These are phyloP conservation scores for Copidosoma aretas DNA, from an alignment of 2,888 invertebrate genomes.

Conservation along the genomic window DNA sequence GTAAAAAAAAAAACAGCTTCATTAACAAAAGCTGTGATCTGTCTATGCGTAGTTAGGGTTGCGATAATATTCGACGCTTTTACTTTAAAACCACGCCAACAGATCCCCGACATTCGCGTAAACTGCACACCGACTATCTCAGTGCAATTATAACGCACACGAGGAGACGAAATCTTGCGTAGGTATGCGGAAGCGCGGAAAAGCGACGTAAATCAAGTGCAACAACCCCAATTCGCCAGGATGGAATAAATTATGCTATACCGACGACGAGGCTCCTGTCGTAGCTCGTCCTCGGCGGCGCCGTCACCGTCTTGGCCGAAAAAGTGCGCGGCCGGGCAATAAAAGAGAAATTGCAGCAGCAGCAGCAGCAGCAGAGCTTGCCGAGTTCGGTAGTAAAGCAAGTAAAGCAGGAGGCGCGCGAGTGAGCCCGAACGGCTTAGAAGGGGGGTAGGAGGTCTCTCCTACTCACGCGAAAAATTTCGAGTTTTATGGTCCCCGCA, in stretches of 20 bases:
- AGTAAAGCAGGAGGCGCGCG: slow-evolving; percentile 14
- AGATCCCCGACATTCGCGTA: too few relatives aligned
- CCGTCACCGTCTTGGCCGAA: slow-evolving; percentile 41
- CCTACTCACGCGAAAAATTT: slow-evolving; percentile 36
- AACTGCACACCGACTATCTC: too few relatives aligned
- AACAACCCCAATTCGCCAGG: slow-evolving; percentile 44
- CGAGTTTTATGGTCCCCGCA: slow-evolving; percentile 40
- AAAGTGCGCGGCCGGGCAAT: slow-evolving; percentile 29
- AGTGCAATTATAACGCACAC: too few relatives aligned
- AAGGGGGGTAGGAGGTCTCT: not conserved
- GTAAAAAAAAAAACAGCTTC: too few relatives aligned
- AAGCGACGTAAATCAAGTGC: slow-evolving; percentile 43
- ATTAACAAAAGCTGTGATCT: too few relatives aligned
- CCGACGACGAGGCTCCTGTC: slow-evolving; percentile 23
- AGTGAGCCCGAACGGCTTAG: slow-evolving; percentile 17
- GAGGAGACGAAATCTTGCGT: too few relatives aligned
- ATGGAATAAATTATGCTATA: slow-evolving; percentile 43
- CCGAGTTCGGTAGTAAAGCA: slow-evolving; percentile 41
- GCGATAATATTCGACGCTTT: too few relatives aligned
- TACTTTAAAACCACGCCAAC: too few relatives aligned
- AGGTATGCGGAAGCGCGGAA: slow-evolving; percentile 19
- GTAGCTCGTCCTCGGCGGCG: slow-evolving; percentile 37
- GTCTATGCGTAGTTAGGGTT: too few relatives aligned
- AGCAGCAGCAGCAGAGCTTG: too few relatives aligned
- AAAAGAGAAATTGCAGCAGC: slow-evolving; percentile 42